Evolutionary conservation across 2,113 vertebrate genomes (phyloP).

Genomic region (Callocephalon fimbriatum): DNA sequence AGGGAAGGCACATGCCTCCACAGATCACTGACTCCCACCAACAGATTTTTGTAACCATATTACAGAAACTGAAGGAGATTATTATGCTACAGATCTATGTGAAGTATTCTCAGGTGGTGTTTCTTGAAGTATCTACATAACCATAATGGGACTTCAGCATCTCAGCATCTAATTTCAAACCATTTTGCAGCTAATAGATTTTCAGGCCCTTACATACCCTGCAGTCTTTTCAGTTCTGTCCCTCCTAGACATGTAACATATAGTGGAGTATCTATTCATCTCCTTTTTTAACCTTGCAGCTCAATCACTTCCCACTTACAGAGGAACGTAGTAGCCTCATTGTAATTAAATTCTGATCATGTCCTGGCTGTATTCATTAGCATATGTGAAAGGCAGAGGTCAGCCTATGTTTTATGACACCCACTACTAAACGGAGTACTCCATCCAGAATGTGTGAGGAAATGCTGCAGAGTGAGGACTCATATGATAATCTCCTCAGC

Average conservation of each 20-base stretch:
- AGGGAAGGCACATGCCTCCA: neutral
- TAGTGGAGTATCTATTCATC: accelerated
- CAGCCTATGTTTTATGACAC: accelerated
- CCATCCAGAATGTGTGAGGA: neutral
- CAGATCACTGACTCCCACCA: neutral
- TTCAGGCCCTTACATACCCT: accelerated
- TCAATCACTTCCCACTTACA: neutral
- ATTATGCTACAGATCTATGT: neutral
- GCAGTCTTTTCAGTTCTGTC: neutral
- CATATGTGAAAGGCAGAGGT: neutral
- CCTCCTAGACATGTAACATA: no score
- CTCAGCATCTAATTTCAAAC: neutral
- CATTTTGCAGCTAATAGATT: neutral
- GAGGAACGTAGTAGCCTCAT: neutral
- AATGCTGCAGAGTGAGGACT: neutral
- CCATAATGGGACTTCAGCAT: neutral
- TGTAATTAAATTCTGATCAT: neutral
- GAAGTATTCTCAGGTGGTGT: neutral
- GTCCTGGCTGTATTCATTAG: neutral
- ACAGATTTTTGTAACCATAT: neutral
- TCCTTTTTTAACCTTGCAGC: neutral
- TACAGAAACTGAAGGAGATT: neutral
- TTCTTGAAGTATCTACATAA: neutral
- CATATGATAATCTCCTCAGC: neutral
- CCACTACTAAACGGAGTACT: neutral